Conservation (phyloP, 2,113 vertebrate genomes). For the Ahaetulla prasina region DNA sequence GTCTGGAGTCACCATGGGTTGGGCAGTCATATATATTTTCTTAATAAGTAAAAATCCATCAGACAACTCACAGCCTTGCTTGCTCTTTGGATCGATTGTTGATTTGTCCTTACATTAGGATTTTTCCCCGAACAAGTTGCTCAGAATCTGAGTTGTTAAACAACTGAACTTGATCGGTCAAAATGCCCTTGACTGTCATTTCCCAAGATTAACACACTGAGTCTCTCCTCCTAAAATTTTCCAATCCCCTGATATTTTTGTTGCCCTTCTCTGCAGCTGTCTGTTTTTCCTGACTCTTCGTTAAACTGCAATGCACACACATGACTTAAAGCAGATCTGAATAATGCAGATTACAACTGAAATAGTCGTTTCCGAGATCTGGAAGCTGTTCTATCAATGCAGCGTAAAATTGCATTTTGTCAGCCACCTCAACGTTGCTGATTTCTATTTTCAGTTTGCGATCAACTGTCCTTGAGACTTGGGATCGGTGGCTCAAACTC, state of each 20-base stretch:
- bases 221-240: not conserved
- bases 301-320: not conserved
- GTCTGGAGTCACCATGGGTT: not conserved
- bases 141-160: not conserved
- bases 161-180: not conserved
- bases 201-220: not conserved
- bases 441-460: not conserved
- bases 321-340: not conserved
- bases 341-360: not conserved
- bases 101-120: not conserved
- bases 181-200: not conserved
- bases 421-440: not conserved
- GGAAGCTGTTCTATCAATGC: not conserved
- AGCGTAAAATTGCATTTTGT: not conserved
- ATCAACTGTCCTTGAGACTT: not conserved
- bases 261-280: not conserved
- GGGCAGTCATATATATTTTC: not conserved
- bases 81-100: not conserved
- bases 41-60: not conserved
- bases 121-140: not conserved
- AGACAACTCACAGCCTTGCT: not conserved
- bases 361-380: not conserved
- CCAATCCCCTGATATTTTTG: not conserved
- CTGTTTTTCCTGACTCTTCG: not conserved
- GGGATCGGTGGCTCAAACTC: not conserved